Evolutionary conservation across 2,113 vertebrate species (phyloP), one percentile per base, ranked within the genome.

Genomic region (Sturnus vulgaris): DNA sequence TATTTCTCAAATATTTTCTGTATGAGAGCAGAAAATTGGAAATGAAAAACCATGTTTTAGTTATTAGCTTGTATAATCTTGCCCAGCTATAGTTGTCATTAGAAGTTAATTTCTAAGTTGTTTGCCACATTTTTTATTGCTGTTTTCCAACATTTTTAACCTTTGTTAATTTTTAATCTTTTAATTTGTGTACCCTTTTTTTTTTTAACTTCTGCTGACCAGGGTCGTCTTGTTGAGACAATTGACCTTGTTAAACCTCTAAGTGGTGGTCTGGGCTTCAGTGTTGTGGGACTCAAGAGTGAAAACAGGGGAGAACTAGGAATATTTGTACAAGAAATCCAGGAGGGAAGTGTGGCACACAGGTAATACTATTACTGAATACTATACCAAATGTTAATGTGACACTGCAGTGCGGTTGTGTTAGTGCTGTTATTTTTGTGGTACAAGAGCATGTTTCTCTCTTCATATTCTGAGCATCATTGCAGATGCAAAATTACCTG

Each of bases 241-340:
- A 97, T 99, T 93, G 99, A 99, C 53, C 98, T 99, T 79, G 93
- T 97, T 94, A 99, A 99, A 91, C 99, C 99, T 35, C 15, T 79
- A 28, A 98, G 97, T 72, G 99, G 99, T 73, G 98, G 99, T 57
- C 98, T 99, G 12, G 99, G 99, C 28, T 99, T 99, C 97, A 99
- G 99, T 86, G 99, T 99, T 20, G 99, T 99, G 83, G 99, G 99
- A 46, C 97, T 99, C 5, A 98, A 98, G 92, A 99, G 99, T 69
- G 99, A 99, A 95, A 98, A 99, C 96, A 98, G 98, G 15, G 99
- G 99, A 20, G 99, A 99, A 88, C 98, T 99, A 40, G 99, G 99
- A 70, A 99, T 99, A 97, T 99, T 99, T 94, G 98, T 99, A 40
- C 99, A 99, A 96, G 99, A 99, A 95, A 99, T 99, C 82, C 99